A percentile compares a stretch with the other conserved stretches of the same genome.
Conservation (phyloP, 2,113 vertebrate genomes). For the Syngnathus typhle region DNA sequence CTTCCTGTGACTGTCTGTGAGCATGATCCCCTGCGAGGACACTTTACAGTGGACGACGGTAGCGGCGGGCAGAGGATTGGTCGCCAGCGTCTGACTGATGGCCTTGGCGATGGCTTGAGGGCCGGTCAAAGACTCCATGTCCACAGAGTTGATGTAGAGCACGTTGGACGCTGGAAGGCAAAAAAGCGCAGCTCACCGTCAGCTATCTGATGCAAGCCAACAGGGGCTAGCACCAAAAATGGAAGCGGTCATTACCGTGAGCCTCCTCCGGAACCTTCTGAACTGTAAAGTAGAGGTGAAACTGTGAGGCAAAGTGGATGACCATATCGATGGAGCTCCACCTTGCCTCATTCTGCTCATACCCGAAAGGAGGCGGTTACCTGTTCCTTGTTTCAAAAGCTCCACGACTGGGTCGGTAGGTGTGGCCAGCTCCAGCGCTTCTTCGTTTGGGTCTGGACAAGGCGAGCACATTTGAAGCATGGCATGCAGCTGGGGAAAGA, state of each 20-base stretch:
- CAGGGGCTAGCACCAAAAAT: neutral
- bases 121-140: constrained; percentile 95
- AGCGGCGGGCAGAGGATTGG: constrained; percentile 75
- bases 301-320: neutral
- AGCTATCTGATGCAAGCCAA: neutral
- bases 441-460: constrained; percentile 85
- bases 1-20: constrained; percentile 98
- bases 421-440: constrained; percentile 77
- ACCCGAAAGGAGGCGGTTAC: constrained; percentile 48
- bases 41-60: constrained; percentile 94
- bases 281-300: constrained; percentile 48
- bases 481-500: neutral
- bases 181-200: neutral
- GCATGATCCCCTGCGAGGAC: constrained; percentile 90
- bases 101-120: constrained; percentile 94
- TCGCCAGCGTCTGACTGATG: constrained; percentile 78
- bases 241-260: constrained; percentile 64
- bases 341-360: neutral
- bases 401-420: constrained; percentile 78
- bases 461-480: neutral
- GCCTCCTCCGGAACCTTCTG: constrained; percentile 67
- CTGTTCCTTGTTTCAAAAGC: constrained; percentile 88
- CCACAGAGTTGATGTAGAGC: constrained; percentile 92
- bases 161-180: constrained; percentile 83
- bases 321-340: neutral